Evolutionary conservation across 2,113 vertebrate species (phyloP).

Genomic region (Fukomys damarensis): DNA sequence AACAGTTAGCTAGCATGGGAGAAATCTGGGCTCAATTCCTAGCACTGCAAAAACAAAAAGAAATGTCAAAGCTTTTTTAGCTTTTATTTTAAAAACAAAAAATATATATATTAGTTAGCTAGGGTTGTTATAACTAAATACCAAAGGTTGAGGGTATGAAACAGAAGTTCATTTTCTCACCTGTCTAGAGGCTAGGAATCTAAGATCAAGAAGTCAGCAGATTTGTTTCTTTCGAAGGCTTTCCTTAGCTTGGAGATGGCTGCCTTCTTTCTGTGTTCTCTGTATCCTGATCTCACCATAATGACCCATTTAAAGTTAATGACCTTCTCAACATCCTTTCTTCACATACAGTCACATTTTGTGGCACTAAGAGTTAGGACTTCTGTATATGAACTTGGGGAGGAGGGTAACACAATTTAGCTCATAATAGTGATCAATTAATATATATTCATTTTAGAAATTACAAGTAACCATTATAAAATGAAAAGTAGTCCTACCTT

Average conservation of each 20-base stretch:
- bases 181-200: neutral
- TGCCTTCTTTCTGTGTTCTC: neutral
- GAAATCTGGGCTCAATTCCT: neutral
- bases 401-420: neutral
- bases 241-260: neutral
- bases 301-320: neutral
- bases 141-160: neutral
- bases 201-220: neutral
- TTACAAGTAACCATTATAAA: conserved; percentile 44
- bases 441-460: conserved; percentile 45
- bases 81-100: neutral
- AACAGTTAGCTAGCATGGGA: too few relatives aligned
- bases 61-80: neutral
- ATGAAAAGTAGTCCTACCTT: neutral
- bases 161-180: neutral
- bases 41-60: neutral
- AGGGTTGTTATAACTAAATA: neutral
- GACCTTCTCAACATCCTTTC: neutral
- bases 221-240: neutral
- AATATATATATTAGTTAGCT: neutral
- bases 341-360: neutral
- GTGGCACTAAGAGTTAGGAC: neutral
- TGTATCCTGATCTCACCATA: neutral
- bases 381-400: neutral
- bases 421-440: neutral